Evolutionary conservation across 1,140 invertebrate species (phyloP), one percentile per base, ranked within the genome.

Genomic region (Drosophila burlai): DNA sequence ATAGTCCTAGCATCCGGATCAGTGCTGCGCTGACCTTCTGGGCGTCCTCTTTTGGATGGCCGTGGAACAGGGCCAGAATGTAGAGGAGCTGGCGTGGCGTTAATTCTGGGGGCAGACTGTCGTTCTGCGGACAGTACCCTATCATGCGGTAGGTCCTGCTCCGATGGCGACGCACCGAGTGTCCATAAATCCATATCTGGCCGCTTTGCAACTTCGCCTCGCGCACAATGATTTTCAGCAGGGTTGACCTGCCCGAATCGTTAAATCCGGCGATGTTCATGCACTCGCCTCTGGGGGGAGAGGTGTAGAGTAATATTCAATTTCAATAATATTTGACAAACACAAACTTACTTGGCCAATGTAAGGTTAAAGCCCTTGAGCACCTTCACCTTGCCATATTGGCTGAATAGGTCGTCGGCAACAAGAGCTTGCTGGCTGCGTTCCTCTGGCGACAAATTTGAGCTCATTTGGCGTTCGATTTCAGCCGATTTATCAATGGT

Each of bases 201-300:
- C 85, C 85, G 1, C 63, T 43, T 3, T 49, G 36, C 4, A 74
- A 4, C 3, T 3, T 38, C 21, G 13, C 15, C 4, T 83, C 83
- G 2, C 72, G 62, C 4, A 86, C n/a, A 0, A 87, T 4, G 5
- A 91, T 26, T 11, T 69, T 61, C 0, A 73, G 3, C 3, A 90
- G 38, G 0, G 80, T 86, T 6, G 87, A 54, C 38, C 86, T 90
- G 4, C 85, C 85, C n/a, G 71, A 52, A 24, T 65, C 64, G n/a
- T 81, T 91, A 0, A 60, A 9, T 1, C 85, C 85, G 11, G 60
- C 18, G 2, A 90, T 29, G 13, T 63, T 74, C 10, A 91, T 0
- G 49, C 87, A 83, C 34, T 90, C 85, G 9, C 67, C 21, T 29
- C 86, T 91, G 31, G 0, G 4, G 26, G 3, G 15, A 5, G 2